Percentiles rank a stretch among this genome's conserved stretches.
phyloP scores from a whole-genome alignment of 2,888 invertebrate genomes.

The Lepidonotus clava region DNA sequence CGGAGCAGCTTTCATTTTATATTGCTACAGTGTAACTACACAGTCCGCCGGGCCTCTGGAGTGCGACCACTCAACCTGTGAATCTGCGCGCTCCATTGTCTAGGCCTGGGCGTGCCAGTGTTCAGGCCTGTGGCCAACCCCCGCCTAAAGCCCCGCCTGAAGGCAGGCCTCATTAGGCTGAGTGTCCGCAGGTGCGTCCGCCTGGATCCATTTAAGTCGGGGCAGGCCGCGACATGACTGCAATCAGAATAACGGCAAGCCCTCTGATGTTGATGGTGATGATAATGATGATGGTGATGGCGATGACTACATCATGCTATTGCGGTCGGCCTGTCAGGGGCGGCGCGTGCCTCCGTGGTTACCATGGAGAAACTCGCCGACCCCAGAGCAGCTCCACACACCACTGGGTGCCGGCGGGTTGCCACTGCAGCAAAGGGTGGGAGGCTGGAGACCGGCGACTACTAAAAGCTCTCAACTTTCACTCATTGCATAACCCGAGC shows the following conservation, averaged over 20 bases:
- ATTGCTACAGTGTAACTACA: neutral
- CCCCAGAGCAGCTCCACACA: neutral
- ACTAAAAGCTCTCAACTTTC: conserved; percentile 20
- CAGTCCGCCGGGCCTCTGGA: neutral
- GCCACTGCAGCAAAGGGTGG: neutral
- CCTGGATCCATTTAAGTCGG: conserved; percentile 34
- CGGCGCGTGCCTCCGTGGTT: neutral
- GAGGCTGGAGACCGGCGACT: too few species aligned
- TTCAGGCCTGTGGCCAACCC: neutral
- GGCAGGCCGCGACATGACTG: conserved; percentile 36
- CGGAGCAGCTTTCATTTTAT: neutral
- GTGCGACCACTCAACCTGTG: neutral
- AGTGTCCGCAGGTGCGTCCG: conserved; percentile 48
- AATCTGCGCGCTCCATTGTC: neutral
- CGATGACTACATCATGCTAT: conserved; percentile 19
- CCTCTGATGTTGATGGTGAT: conserved; percentile 28
- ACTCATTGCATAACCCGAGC: conserved; percentile 3
- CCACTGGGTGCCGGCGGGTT: neutral
- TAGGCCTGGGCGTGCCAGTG: neutral
- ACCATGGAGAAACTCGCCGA: neutral
- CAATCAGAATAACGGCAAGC: conserved; percentile 38
- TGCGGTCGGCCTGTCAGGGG: conserved; percentile 5
- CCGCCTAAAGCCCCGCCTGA: conserved; percentile 1
- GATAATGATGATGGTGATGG: conserved; percentile 33
- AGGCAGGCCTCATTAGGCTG: conserved; percentile 42